phyloP scores from a whole-genome alignment of 1,140 invertebrate genomes.

The Cyphomyrmex costatus region DNA sequence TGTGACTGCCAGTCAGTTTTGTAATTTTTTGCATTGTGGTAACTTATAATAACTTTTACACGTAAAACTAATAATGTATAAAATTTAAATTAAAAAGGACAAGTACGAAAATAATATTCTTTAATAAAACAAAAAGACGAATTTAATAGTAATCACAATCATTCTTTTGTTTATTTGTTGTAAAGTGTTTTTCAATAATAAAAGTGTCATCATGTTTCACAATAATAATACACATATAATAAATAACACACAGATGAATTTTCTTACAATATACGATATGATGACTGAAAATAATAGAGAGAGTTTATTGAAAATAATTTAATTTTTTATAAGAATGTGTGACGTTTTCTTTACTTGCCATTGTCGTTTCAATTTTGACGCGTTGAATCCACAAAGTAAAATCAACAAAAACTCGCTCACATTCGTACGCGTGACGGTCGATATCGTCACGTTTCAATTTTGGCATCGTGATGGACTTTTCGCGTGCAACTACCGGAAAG shows the following conservation, averaged over 20 bases:
- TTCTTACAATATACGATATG: background rate
- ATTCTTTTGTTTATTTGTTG: background rate
- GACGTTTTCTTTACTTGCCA: background rate
- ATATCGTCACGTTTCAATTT: slow-evolving; percentile 81
- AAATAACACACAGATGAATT: background rate
- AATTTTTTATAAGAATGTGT: background rate
- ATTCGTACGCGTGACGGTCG: slow-evolving; percentile 27
- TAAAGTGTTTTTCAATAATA: background rate
- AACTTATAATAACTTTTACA: background rate
- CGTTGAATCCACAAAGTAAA: background rate
- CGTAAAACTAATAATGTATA: background rate
- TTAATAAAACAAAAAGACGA: background rate
- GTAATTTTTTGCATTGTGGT: background rate
- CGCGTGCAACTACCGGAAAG: slow-evolving; percentile 63
- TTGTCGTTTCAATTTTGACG: slow-evolving; percentile 27
- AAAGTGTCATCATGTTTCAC: too few relatives aligned
- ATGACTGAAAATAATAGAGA: slow-evolving; percentile 2
- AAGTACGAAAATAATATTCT: background rate
- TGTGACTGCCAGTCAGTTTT: background rate
- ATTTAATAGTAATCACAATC: background rate
- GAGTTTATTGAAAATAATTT: background rate
- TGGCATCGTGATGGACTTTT: slow-evolving; percentile 77
- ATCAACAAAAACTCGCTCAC: slow-evolving; percentile 50
- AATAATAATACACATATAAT: too few relatives aligned
- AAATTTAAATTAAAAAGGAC: background rate